Evolutionary conservation across 2,888 invertebrate species (phyloP).

Genomic region (Agapetus fuscipes): DNA sequence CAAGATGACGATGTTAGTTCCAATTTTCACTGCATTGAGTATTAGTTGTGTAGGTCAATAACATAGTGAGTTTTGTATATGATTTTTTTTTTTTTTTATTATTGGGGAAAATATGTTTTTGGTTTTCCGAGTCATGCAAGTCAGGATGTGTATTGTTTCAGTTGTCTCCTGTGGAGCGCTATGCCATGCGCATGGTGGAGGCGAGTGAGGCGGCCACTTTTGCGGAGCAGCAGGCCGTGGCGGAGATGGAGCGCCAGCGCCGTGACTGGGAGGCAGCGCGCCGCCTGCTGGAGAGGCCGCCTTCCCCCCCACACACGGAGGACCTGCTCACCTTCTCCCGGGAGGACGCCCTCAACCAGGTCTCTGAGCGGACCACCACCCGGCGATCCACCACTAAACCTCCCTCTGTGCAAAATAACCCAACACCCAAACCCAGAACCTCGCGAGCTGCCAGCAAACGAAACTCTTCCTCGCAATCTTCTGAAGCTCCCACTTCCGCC

Average conservation of each 20-base stretch:
- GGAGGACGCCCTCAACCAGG: slow-evolving; percentile 76
- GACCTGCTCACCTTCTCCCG: slow-evolving; percentile 65
- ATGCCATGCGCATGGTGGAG: slow-evolving; percentile 91
- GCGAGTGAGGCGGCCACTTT: slow-evolving; percentile 71
- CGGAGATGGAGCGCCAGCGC: slow-evolving; percentile 76
- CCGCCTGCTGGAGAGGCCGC: slow-evolving; percentile 45
- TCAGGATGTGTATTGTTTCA: no score
- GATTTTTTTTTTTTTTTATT: no score
- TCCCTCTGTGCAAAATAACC: background rate
- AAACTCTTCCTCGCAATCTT: background rate
- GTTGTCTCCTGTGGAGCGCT: slow-evolving; percentile 90
- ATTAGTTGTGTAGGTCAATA: no score
- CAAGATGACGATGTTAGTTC: no score
- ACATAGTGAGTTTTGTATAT: no score
- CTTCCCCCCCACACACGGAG: slow-evolving; percentile 37
- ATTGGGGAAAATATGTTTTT: no score
- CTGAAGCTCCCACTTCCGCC: background rate
- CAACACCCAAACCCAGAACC: slow-evolving; percentile 23
- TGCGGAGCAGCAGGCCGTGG: slow-evolving; percentile 85
- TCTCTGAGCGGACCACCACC: slow-evolving; percentile 28
- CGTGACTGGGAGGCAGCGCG: slow-evolving; percentile 84
- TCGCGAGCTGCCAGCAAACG: slow-evolving; percentile 2
- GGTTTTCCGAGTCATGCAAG: no score
- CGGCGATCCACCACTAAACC: slow-evolving; percentile 17
- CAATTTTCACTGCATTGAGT: no score